A percentile compares a stretch with the other conserved stretches of the same genome.
These are phyloP conservation scores for Glossosoma conforme DNA, from an alignment of 1,140 invertebrate species.

Conservation along the genomic window DNA sequence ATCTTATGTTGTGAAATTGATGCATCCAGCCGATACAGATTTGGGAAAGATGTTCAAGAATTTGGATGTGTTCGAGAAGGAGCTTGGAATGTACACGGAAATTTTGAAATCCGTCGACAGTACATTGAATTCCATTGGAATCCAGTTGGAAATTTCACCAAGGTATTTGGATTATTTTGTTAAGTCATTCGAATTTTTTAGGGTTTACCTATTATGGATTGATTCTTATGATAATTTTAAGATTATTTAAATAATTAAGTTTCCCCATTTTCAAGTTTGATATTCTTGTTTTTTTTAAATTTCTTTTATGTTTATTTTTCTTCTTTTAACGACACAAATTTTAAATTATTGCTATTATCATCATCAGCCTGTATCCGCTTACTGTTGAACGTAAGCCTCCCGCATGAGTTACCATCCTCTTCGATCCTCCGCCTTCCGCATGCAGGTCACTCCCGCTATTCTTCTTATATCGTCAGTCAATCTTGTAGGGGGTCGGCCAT, in stretches of 20 bases:
- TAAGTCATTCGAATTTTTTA: not conserved
- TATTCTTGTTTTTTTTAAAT: not conserved
- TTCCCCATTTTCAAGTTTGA: not conserved
- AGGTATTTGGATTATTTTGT: slow-evolving; percentile 4
- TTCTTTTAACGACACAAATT: not conserved
- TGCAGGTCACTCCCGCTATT: no score
- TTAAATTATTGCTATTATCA: no score
- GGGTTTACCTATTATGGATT: not conserved
- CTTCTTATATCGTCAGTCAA: no score
- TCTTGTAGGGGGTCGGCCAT: no score
- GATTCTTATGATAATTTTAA: not conserved
- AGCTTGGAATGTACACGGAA: slow-evolving; percentile 23
- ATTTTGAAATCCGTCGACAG: slow-evolving; percentile 12
- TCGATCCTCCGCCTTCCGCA: no score
- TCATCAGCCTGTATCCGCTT: no score
- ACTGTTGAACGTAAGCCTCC: no score
- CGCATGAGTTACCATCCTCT: no score
- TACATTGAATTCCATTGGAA: slow-evolving; percentile 1
- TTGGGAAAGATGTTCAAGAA: slow-evolving; percentile 13
- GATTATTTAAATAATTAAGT: not conserved
- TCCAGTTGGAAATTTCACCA: slow-evolving; percentile 5
- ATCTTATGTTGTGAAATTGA: slow-evolving; percentile 25
- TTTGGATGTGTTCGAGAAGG: slow-evolving; percentile 19
- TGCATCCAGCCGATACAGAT: slow-evolving; percentile 14
- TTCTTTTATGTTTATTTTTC: not conserved